Conservation (phyloP, 2,797 vertebrate species). For the Bovichtus variegatus region DNA sequence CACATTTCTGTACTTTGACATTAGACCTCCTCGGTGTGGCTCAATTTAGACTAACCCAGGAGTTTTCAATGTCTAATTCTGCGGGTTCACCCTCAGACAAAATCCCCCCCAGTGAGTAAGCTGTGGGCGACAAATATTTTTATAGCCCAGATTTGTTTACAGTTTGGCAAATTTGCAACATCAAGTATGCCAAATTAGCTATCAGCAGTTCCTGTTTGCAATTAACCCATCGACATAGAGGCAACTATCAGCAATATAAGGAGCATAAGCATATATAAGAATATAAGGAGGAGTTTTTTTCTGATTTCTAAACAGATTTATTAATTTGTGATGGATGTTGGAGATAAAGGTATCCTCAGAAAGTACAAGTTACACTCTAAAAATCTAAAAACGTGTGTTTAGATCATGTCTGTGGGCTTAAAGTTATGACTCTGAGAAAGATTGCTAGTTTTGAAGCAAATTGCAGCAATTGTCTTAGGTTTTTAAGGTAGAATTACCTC, state of each 20-base stretch:
- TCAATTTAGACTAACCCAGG: constrained; percentile 43
- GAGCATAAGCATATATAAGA: too few relatives aligned
- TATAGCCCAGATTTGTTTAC: constrained; percentile 8
- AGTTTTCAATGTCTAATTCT: constrained; percentile 6
- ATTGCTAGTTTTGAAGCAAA: neutral
- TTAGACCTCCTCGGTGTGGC: constrained; percentile 21
- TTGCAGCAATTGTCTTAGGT: neutral
- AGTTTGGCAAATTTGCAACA: neutral
- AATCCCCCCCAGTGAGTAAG: neutral
- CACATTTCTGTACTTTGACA: constrained; percentile 29
- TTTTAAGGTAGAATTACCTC: constrained; percentile 3
- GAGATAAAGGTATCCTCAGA: neutral
- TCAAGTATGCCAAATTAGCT: neutral
- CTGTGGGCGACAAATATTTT: neutral
- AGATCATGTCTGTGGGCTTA: neutral
- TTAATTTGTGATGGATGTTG: neutral
- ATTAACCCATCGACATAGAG: neutral
- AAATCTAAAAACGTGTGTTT: neutral
- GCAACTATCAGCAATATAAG: neutral
- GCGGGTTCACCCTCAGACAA: neutral
- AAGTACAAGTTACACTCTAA: neutral
- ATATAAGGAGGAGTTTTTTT: too few relatives aligned
- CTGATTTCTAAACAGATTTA: neutral
- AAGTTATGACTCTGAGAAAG: neutral
- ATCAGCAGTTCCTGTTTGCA: neutral